Base-by-base conservation (phyloP, 1,140 invertebrate species). In the Nymphalis io region DNA sequence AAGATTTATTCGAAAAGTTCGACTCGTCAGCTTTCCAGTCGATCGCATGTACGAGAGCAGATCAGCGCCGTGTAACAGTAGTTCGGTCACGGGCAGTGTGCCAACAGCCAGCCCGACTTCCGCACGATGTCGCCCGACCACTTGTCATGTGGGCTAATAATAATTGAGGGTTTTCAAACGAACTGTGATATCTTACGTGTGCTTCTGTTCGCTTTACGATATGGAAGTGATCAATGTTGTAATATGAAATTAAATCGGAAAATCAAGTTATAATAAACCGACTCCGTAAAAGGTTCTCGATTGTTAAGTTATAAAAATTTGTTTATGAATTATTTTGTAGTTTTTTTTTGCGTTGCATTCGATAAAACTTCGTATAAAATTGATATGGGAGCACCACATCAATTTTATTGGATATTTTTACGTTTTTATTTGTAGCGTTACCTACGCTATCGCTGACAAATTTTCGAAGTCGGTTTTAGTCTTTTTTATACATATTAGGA, bases 51-150 rank as follows among this genome's bases (percentile, higher is more conserved):
- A 59, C 51, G 51, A 67, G 65, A 59, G 55, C 65, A 68, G 60
- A 68, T 62, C 67, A 53, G 61, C 61, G n/a, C 39, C 67, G 68
- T 60, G 60, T 70, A 70, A 59, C 68, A 66, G 64, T 59, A 38
- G 60, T 61, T 59, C 76, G 81, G 75, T 82, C 82, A 81, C 73
- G 83, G 85, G 85, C 85, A 84, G 63, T 81, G 80, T 84, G 85
- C 85, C 85, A 87, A 71, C 75, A 58, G 60, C 75, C 70, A 76
- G 76, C 65, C 65, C 58, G 77, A 82, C 76, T 84, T 82, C 82
- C 83, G 83, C 78, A 76, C 76, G 71, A 62, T 68, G 70, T 73
- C 72, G 77, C 72, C 70, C 66, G 74, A 78, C 75, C 76, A 81
- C 79, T 83, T 79, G 78, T 80, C 81, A 81, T 80, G 76, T 72